These are phyloP conservation scores for Colletes collaris DNA, from an alignment of 2,888 invertebrate genomes.

Conservation along the genomic window DNA sequence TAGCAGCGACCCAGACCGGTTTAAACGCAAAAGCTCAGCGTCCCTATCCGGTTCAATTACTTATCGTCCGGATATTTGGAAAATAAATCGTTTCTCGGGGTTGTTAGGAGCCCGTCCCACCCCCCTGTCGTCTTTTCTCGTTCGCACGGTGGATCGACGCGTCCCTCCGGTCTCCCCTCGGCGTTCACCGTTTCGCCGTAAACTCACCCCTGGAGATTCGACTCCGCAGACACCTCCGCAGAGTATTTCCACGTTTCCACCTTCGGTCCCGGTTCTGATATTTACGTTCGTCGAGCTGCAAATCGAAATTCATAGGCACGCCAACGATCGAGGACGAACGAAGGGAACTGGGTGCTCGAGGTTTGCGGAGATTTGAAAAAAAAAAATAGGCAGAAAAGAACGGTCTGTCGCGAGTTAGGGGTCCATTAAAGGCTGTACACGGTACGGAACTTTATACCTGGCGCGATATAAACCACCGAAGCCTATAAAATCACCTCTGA, in stretches of 20 bases:
- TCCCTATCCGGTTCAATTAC: background rate
- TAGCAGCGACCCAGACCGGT: too few relatives aligned
- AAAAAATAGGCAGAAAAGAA: background rate
- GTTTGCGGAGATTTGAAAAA: background rate
- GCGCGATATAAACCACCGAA: conserved; percentile 74
- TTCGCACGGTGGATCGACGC: conserved; percentile 4
- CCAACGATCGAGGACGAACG: conserved; percentile 36
- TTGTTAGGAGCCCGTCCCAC: background rate
- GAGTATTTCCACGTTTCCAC: conserved; percentile 55
- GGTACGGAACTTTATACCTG: conserved; percentile 80
- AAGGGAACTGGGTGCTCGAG: background rate
- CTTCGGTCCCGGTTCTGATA: conserved; percentile 55
- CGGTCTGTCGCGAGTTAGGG: conserved; percentile 20
- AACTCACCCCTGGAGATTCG: conserved; percentile 68
- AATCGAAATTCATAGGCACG: conserved; percentile 62
- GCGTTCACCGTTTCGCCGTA: conserved; percentile 59
- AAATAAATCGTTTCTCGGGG: background rate
- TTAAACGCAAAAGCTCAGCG: too few relatives aligned
- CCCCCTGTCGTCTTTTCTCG: background rate
- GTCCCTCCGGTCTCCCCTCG: conserved; percentile 2
- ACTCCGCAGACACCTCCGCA: conserved; percentile 49
- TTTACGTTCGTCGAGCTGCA: conserved; percentile 47
- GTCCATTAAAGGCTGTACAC: conserved; percentile 75
- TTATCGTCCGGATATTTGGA: background rate
- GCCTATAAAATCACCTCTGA: conserved; percentile 68